Evolutionary conservation across 2,797 vertebrate genomes (phyloP), one percentile per base, ranked within the genome.

Genomic region (Acropternis orthonyx): DNA sequence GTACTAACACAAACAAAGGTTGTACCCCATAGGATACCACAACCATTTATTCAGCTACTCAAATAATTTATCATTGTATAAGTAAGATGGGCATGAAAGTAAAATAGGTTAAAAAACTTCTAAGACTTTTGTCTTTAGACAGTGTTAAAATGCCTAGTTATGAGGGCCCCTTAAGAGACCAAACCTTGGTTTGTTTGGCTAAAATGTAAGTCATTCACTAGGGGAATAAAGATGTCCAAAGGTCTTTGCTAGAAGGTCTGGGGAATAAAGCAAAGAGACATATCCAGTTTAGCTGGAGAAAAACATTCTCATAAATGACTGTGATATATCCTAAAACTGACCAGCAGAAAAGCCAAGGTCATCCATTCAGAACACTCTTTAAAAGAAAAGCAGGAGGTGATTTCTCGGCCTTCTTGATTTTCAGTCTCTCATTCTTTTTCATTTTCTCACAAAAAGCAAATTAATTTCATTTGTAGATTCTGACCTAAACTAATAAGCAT

Each of bases 381-480:
- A 48, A 88, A 88, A 54, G 14, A 1, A 18, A 32, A 41, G 6
- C 2, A 13, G 9, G 6, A n/a, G 1, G 27, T 1, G 3, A 55
- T 78, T 88, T 83, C 37, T 37, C 12, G 1, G 8, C 8, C 20
- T 56, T 87, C 7, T 37, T 32, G 28, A 85, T 85, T 76, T 89
- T 89, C 22, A 73, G 36, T 54, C 36, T 66, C 39, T 78, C 20
- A 27, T 28, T 83, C 30, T 13, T 66, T 16, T 54, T 74, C 30
- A 55, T 69, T 62, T 15, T 56, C 34, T 76, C 58, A 26, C 41
- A 65, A 44, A 61, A 91, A 21, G 43, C 20, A 74, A 85, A 83
- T 52, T 54, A 21, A 66, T 73, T 86, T 69, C 9, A 37, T 54
- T 37, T 72, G 49, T 56, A 89, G 41, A 32, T 76, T 74, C 21